Base-by-base conservation (phyloP, 2,113 vertebrate species). In the Numenius arquata region DNA sequence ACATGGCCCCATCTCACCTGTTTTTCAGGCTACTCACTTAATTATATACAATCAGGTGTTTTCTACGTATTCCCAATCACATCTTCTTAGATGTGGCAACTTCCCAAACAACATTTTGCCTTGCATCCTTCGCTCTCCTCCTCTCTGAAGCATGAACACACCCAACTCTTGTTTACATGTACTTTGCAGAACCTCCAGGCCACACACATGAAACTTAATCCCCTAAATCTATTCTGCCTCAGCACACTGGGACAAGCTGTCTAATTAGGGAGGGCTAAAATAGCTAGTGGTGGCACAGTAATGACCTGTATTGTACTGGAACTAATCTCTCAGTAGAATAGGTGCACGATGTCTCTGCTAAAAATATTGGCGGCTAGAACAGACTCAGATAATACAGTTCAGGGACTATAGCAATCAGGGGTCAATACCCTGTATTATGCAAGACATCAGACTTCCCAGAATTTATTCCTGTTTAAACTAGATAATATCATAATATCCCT, bases 181-280 rank as follows among this genome's bases (percentile, higher is more conserved):
- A 77, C 32, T 80, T 74, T 34, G 34, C 59, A 86, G 91, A 94
- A 66, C 79, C 90, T 94, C 52, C 83, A 71, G 90, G 93, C 96
- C 95, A 93, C 88, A 94, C 91, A 74, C 90, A 91, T 15, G 38
- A 88, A 88, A 43, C 59, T 68, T 93, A 96, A 96, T 95, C 92
- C 85, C 67, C 52, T 86, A 91, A 96, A 95, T 93, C 93, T 88
- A 84, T 70, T 85, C 91, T 83, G 89, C 81, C 74, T 94, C 87
- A 94, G 85, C 92, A 86, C 55, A 88, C 47, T 52, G 63, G 56
- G 75, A 84, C 82, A 88, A 80, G 36, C 40, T 77, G 48, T 85
- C 87, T 95, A 94, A 94, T 89, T 85, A 95, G 48, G 36, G 59
- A 93, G 22, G 20, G 66, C 71, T 85, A 91, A 95, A 92, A 74